These are phyloP conservation scores for Onchidella celtica DNA, from an alignment of 2,888 invertebrate genomes.

Conservation along the genomic window DNA sequence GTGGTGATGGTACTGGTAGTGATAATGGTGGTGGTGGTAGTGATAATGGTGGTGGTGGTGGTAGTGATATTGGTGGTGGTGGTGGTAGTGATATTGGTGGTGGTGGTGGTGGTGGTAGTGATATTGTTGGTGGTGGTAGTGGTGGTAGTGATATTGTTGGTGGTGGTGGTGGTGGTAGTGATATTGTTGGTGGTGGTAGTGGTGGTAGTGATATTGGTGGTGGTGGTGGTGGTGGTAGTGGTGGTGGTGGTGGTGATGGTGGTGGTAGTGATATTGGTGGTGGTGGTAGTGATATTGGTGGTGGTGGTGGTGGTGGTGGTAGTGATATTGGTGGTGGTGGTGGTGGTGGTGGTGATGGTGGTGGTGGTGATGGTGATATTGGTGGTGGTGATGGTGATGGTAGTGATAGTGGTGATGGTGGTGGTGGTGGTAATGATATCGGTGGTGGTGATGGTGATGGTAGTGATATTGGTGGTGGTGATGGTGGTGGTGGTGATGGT, in stretches of 20 bases:
- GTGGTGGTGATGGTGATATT: background rate
- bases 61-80: background rate
- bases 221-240: background rate
- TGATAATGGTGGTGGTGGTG: background rate
- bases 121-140: too few species aligned
- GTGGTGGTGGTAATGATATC: background rate
- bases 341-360: background rate
- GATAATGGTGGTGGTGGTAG: background rate
- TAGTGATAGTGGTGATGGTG: conserved; percentile 2
- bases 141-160: too few species aligned
- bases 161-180: too few species aligned
- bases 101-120: too few species aligned
- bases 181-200: too few species aligned
- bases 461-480: background rate
- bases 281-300: conserved; percentile 25
- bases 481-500: too few species aligned
- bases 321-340: conserved; percentile 19
- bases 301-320: conserved; percentile 25
- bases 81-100: background rate
- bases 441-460: too few species aligned
- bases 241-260: conserved; percentile 7
- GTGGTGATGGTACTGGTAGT: background rate
- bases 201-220: too few species aligned
- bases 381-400: background rate
- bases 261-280: conserved; percentile 22